Evolutionary conservation across 2,113 vertebrate species (phyloP), one percentile per base, ranked within the genome.

Genomic region (Poicephalus gulielmi): DNA sequence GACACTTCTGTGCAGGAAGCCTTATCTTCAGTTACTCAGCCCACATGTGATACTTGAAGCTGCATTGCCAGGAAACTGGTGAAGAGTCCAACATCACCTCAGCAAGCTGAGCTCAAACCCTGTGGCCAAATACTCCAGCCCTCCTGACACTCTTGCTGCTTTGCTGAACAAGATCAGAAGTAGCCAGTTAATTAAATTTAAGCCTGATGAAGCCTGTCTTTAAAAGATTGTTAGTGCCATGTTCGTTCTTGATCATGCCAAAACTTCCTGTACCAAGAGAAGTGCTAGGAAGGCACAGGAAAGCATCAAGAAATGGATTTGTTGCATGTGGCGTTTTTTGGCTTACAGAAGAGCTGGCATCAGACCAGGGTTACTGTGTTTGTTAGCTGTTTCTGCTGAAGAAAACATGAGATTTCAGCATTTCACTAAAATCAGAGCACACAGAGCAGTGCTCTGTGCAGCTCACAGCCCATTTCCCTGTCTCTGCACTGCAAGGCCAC

Each of bases 91-190:
- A 25, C n/a, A 50, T 57, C 46, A 37, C 30, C 59, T 85, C 52
- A 47, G 52, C 63, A 77, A 83, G 55, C 28, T 39, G 23, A 73
- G 27, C 67, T 66, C 0, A 0, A 87, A 17, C 31, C 0, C 0
- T 11, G 3, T 13, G 62, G 13, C 62, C 25, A 73, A 64, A 47
- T 13, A 1, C 18, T 71, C 30, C 33, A 35, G 20, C 11, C 16
- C 20, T 81, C 53, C 35, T 24, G 41, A 35, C 0, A 4, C 10
- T 63, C 47, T 33, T 78, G 28, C 25, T 31, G 35, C 11, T 50
- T 88, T 80, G 13, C 57, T 83, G 78, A 71, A 18, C 55, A 64
- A 62, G 23, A 47, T 43, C 31, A 70, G 70, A 87, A 28, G 27
- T 30, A 59, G 30, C 18, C 10, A 62, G 23, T 57, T 75, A 75